phyloP scores from a whole-genome alignment of 2,797 vertebrate genomes.

The Paramormyrops hopkinsi region DNA sequence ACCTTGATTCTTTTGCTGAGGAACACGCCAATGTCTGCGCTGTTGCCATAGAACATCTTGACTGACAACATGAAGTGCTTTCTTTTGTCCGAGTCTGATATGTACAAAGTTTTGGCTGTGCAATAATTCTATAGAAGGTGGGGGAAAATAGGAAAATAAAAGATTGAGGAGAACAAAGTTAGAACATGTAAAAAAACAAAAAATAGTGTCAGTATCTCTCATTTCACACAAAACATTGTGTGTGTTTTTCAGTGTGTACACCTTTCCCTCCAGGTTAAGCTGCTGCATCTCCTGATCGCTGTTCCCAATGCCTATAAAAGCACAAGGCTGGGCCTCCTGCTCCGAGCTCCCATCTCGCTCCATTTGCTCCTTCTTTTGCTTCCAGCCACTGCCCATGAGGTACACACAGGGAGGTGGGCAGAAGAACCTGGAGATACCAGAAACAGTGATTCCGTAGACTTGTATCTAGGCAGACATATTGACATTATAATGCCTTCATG shows the following conservation, averaged over 20 bases:
- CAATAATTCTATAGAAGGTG: conserved; percentile 82
- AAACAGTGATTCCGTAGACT: not conserved
- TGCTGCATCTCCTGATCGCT: conserved; percentile 99
- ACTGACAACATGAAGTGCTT: conserved; percentile 99
- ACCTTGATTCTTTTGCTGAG: conserved; percentile 99
- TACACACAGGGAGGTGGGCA: conserved; percentile 97
- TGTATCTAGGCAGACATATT: not conserved
- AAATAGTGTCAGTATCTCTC: not conserved
- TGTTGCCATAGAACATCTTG: conserved; percentile 99
- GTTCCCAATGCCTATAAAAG: conserved; percentile 98
- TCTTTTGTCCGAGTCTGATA: conserved; percentile 98
- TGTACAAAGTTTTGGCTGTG: conserved; percentile 99
- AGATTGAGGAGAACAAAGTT: not conserved
- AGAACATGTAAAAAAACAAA: not conserved
- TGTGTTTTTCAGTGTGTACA: conserved; percentile 41
- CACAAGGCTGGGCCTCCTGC: conserved; percentile 95
- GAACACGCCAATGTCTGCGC: conserved; percentile 95
- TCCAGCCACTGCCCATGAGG: conserved; percentile 98
- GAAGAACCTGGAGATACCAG: conserved; percentile 74
- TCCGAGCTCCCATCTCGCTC: conserved; percentile 92
- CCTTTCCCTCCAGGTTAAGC: conserved; percentile 98
- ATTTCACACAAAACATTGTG: not conserved
- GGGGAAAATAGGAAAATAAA: not conserved
- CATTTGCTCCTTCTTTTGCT: conserved; percentile 99
- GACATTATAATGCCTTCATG: not conserved